These are phyloP conservation scores for Cynaeus angustus DNA, from an alignment of 2,888 invertebrate genomes.

Conservation along the genomic window DNA sequence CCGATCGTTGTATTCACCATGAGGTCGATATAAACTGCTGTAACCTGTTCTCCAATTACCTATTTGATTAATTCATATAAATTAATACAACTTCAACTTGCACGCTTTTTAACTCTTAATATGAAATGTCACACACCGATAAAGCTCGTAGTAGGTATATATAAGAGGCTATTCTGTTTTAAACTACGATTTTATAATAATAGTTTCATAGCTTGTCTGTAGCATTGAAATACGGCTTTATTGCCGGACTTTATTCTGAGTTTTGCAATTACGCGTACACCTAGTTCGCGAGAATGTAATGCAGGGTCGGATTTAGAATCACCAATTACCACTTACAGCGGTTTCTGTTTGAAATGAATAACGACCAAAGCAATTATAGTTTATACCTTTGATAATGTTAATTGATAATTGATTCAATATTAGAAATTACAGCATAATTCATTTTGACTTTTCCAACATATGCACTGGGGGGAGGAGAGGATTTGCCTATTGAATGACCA, in stretches of 20 bases:
- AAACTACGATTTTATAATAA: slow-evolving; percentile 31
- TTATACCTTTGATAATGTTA: no score
- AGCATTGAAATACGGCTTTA: slow-evolving; percentile 29
- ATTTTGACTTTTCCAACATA: no score
- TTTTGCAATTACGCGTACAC: neutral
- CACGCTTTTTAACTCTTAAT: slow-evolving; percentile 43
- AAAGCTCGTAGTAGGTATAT: slow-evolving; percentile 20
- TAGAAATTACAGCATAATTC: no score
- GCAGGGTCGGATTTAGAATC: slow-evolving; percentile 15
- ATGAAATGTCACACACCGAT: slow-evolving; percentile 37
- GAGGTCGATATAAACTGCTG: slow-evolving; percentile 10
- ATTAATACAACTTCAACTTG: slow-evolving; percentile 31
- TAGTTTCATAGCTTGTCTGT: slow-evolving; percentile 27
- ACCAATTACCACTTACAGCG: no score
- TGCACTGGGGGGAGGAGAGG: no score
- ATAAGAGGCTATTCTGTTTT: slow-evolving; percentile 28
- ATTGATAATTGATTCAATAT: no score
- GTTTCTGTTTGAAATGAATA: no score
- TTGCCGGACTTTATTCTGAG: slow-evolving; percentile 27
- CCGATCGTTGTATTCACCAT: slow-evolving; percentile 13
- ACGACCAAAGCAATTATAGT: no score
- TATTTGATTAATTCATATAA: slow-evolving; percentile 43
- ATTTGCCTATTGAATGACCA: no score
- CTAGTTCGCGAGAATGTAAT: neutral
- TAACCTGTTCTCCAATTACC: slow-evolving; percentile 28